Percentiles rank a stretch among this genome's conserved stretches.
phyloP scores from a whole-genome alignment of 2,888 invertebrate species.

The Hoplodrina ambigua region DNA sequence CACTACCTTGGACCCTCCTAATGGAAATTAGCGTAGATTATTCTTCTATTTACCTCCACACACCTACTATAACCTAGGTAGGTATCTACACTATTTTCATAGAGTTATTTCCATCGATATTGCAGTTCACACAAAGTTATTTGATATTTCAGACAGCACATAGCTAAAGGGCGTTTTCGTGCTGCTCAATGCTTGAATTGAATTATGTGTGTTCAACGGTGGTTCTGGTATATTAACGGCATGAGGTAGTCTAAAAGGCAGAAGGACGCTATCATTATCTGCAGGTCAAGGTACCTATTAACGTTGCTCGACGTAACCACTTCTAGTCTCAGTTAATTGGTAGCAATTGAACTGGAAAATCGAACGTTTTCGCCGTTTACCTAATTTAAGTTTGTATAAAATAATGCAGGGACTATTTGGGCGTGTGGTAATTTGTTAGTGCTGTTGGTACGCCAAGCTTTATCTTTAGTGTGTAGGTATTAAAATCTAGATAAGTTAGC shows the following conservation, averaged over 20 bases:
- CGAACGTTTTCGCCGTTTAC: slow-evolving; percentile 9
- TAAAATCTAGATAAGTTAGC: too few relatives aligned
- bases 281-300: slow-evolving; percentile 55
- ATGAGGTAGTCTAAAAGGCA: slow-evolving; percentile 64
- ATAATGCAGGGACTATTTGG: too few relatives aligned
- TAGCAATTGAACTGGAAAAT: slow-evolving; percentile 37
- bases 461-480: too few relatives aligned
- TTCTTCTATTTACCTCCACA: too few relatives aligned
- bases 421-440: too few relatives aligned
- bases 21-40: too few relatives aligned
- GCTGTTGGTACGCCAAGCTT: too few relatives aligned
- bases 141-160: slow-evolving; percentile 32
- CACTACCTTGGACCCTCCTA: too few relatives aligned
- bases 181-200: slow-evolving; percentile 65
- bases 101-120: not conserved
- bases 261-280: slow-evolving; percentile 58
- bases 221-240: slow-evolving; percentile 53
- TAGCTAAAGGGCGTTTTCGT: slow-evolving; percentile 59
- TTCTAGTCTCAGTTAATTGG: slow-evolving; percentile 35
- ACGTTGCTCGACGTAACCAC: slow-evolving; percentile 27
- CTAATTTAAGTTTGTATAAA: not conserved
- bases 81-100: too few relatives aligned
- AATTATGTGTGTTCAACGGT: slow-evolving; percentile 60
- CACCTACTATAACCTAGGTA: too few relatives aligned
- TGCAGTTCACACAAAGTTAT: not conserved